Base-by-base conservation (phyloP, 2,113 vertebrate species). In the Thunnus maccoyii region DNA sequence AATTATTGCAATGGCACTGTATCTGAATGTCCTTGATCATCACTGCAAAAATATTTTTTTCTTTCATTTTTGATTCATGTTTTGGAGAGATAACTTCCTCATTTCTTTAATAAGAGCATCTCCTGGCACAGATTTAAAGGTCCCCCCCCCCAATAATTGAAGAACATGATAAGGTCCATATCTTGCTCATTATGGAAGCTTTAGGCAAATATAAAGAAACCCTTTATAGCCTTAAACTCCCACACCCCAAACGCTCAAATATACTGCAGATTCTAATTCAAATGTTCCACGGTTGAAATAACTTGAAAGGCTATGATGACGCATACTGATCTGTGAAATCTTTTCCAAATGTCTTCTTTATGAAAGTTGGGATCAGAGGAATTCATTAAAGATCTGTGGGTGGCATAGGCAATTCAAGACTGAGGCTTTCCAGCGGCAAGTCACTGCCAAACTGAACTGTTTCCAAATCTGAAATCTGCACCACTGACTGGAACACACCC, bases 351-450 rank as follows among this genome's bases (percentile, higher is more conserved):
- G 85, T 89, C 86, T 86, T 81, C 86, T 91, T 89, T 86, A 87
- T 88, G 90, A 88, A 90, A 91, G 90, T 93, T 94, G 60, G 85
- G 89, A 92, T 94, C 87, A 92, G 90, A 92, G 82, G 86, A 93
- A 93, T 91, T 82, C 83, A 87, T 93, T 92, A 89, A 73, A 69
- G 72, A 84, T 88, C 86, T 90, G 93, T 94, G 91, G 93, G 94
- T 90, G 92, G 91, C 76, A 86, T 50, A 83, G 74, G 84, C 82
- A 88, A 82, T 30, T 52, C 2, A 55, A 89, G 36, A 72, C 67
- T 27, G 79, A 88, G n/a, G 80, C 75, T 77, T 83, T 85, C 66
- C 80, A 84, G 48, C 30, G 10, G 68, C 56, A 54, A 52, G 64
- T 54, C 64, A 73, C 5, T 88, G 90, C 88, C 85, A 90, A 90